Percentiles rank a stretch among this genome's conserved stretches.
Conservation (phyloP, 1,140 invertebrate species). For the Eulimnadia texana region DNA sequence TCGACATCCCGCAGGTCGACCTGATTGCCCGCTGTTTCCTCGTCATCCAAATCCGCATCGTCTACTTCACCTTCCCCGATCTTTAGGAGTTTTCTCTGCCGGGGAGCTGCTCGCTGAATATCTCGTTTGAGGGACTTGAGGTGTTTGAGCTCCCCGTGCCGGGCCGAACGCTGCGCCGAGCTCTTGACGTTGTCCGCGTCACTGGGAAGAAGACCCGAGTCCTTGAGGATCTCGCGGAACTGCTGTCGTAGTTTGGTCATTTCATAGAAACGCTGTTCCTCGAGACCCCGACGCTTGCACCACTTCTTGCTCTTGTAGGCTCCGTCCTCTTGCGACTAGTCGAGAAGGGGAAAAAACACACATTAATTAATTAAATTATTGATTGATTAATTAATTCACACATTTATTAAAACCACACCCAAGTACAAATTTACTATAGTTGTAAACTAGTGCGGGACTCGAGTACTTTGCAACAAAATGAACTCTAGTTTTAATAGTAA, state of each 20-base stretch:
- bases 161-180: constrained; percentile 57
- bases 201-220: constrained; percentile 49
- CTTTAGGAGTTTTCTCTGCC: constrained; percentile 56
- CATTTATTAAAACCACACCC: no score
- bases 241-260: constrained; percentile 82
- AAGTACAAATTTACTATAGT: no score
- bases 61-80: constrained; percentile 32
- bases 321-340: constrained; percentile 8
- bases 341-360: background rate
- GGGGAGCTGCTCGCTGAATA: constrained; percentile 42
- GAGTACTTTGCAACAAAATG: no score
- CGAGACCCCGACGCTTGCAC: constrained; percentile 73
- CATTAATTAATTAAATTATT: background rate
- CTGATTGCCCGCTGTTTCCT: constrained; percentile 31
- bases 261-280: constrained; percentile 94
- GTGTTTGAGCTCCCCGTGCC: constrained; percentile 75
- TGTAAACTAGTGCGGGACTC: no score
- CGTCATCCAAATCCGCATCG: constrained; percentile 36
- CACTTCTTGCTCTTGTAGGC: constrained; percentile 48
- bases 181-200: constrained; percentile 40
- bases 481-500: no score
- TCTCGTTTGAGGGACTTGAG: constrained; percentile 62
- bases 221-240: constrained; percentile 69
- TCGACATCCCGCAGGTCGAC: constrained; percentile 86
- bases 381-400: no score